phyloP scores from a whole-genome alignment of 2,888 invertebrate species.

The Bembecia ichneumoniformis region DNA sequence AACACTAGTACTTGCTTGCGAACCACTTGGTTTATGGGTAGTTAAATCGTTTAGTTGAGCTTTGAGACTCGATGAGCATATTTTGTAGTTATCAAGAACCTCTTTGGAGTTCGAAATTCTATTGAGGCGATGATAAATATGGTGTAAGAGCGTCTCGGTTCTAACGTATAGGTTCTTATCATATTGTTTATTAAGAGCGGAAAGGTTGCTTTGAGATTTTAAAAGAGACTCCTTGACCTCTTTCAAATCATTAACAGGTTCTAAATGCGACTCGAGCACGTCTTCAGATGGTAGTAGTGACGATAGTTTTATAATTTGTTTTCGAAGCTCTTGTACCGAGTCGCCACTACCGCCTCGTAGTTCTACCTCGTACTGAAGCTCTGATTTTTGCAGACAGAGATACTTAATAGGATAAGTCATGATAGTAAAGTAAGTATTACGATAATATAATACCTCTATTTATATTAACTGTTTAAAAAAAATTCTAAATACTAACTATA shows the following conservation, averaged over 20 bases:
- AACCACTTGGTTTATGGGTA: too few species aligned
- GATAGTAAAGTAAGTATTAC: too few species aligned
- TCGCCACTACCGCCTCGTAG: neutral
- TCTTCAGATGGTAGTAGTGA: neutral
- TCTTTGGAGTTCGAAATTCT: neutral
- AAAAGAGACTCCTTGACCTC: neutral
- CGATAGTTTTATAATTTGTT: constrained; percentile 1
- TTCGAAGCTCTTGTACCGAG: neutral
- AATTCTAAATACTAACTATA: too few species aligned
- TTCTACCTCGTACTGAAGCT: neutral
- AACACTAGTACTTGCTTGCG: too few species aligned
- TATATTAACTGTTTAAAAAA: too few species aligned
- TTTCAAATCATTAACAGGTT: neutral
- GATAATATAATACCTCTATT: too few species aligned
- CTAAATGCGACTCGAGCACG: neutral
- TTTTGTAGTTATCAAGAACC: neutral
- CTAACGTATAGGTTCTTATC: neutral
- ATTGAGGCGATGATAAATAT: neutral
- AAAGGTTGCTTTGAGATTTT: neutral
- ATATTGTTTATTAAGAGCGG: neutral
- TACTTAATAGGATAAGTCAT: too few species aligned
- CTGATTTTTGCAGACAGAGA: neutral
- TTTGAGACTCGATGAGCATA: too few species aligned
- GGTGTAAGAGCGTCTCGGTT: neutral
- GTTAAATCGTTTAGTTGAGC: too few species aligned